Conservation (phyloP, 2,113 vertebrate species). For the Pholis gunnellus region DNA sequence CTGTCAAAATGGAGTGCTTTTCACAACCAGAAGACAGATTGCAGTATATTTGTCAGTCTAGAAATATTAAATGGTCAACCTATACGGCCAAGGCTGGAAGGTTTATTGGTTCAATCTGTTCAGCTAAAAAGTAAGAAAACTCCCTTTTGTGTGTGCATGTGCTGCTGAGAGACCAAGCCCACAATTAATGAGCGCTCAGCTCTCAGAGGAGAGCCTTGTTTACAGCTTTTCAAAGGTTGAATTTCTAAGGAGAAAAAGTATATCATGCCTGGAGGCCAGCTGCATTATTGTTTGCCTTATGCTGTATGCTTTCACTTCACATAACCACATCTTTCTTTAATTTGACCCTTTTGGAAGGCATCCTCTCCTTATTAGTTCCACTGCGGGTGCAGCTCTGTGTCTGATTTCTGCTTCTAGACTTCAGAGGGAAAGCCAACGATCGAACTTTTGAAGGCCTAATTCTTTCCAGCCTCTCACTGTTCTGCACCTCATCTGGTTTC, state of each 20-base stretch:
- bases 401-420: slow-evolving; percentile 54
- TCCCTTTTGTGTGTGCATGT: slow-evolving; percentile 23
- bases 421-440: slow-evolving; percentile 60
- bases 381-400: slow-evolving; percentile 17
- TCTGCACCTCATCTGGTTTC: slow-evolving; percentile 72
- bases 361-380: slow-evolving; percentile 69
- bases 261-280: slow-evolving; percentile 10
- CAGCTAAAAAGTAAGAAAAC: slow-evolving; percentile 17
- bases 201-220: slow-evolving; percentile 33
- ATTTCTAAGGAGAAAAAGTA: slow-evolving; percentile 28
- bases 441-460: slow-evolving; percentile 70
- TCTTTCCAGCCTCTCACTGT: slow-evolving; percentile 65
- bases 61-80: slow-evolving; percentile 14
- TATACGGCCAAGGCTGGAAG: background rate
- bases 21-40: background rate
- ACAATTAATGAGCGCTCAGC: slow-evolving; percentile 50
- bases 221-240: slow-evolving; percentile 32
- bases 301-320: slow-evolving; percentile 22
- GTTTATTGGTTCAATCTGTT: slow-evolving; percentile 46
- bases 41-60: slow-evolving; percentile 17
- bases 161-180: slow-evolving; percentile 10
- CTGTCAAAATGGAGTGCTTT: slow-evolving; percentile 33
- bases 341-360: slow-evolving; percentile 34
- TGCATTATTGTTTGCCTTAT: background rate
- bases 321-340: slow-evolving; percentile 31